Conservation (phyloP, 2,888 invertebrate genomes). For the Allacma fusca region DNA sequence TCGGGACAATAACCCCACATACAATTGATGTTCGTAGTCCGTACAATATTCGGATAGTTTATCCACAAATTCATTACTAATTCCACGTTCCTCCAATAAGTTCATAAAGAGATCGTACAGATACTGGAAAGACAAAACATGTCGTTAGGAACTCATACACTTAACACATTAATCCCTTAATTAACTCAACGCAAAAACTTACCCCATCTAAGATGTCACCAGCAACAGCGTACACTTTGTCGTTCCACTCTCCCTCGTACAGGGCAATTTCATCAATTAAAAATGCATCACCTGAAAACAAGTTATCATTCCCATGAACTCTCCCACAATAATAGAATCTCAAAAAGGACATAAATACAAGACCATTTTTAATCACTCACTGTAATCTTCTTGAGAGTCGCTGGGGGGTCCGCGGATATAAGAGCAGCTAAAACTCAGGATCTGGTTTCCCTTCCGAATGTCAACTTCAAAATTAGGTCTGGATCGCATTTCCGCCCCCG, state of each 20-base stretch:
- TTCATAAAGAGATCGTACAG: slow-evolving; percentile 94
- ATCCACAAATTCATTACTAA: slow-evolving; percentile 92
- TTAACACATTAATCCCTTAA: neutral
- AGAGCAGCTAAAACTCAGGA: slow-evolving; percentile 85
- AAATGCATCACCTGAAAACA: slow-evolving; percentile 76
- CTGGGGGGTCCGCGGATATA: slow-evolving; percentile 72
- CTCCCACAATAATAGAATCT: neutral
- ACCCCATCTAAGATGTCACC: slow-evolving; percentile 96
- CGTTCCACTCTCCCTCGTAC: slow-evolving; percentile 85
- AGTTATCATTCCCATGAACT: neutral
- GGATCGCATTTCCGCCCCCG: slow-evolving; percentile 85
- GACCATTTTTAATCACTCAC: slow-evolving; percentile 60
- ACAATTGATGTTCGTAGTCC: slow-evolving; percentile 89
- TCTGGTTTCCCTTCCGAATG: slow-evolving; percentile 77
- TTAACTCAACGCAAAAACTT: slow-evolving; percentile 63
- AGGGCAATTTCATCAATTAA: slow-evolving; percentile 93
- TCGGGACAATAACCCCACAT: slow-evolving; percentile 85
- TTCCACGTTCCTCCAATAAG: slow-evolving; percentile 92
- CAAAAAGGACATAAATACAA: too few relatives aligned
- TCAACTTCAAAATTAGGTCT: slow-evolving; percentile 92
- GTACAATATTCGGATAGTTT: slow-evolving; percentile 89
- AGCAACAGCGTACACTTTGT: slow-evolving; percentile 86
- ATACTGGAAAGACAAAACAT: slow-evolving; percentile 72
- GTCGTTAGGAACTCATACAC: neutral
- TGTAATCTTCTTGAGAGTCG: slow-evolving; percentile 62